Conservation (phyloP, 2,797 vertebrate genomes). For the Momotus momota region DNA sequence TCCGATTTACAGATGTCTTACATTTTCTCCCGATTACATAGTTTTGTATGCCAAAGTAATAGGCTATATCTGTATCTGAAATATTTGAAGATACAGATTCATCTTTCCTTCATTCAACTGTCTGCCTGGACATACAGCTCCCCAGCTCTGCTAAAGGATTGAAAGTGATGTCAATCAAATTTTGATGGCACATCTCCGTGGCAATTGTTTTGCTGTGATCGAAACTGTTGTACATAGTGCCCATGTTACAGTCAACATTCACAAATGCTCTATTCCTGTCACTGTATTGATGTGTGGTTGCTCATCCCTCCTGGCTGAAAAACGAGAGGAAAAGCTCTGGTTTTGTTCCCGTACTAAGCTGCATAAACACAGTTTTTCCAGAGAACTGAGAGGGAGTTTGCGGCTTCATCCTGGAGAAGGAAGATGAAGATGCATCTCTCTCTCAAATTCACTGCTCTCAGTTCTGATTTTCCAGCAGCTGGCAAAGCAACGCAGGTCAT, state of each 20-base stretch:
- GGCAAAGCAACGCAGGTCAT: background rate
- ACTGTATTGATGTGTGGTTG: background rate
- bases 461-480: background rate
- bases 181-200: background rate
- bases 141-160: background rate
- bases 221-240: conserved; percentile 8
- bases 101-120: background rate
- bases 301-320: conserved; percentile 51
- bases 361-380: background rate
- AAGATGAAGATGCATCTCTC: background rate
- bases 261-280: conserved; percentile 39
- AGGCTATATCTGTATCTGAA: background rate
- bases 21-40: background rate
- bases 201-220: conserved; percentile 29
- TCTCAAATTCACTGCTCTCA: background rate
- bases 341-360: background rate
- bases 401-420: background rate
- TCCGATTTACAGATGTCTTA: background rate
- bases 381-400: background rate
- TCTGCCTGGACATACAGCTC: background rate
- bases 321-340: conserved; percentile 2
- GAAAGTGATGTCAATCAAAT: conserved; percentile 2
- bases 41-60: background rate
- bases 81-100: background rate
- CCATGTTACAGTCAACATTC: conserved; percentile 31